Evolutionary conservation across 2,797 vertebrate species (phyloP).

Genomic region (Epinephelus malabaricus): DNA sequence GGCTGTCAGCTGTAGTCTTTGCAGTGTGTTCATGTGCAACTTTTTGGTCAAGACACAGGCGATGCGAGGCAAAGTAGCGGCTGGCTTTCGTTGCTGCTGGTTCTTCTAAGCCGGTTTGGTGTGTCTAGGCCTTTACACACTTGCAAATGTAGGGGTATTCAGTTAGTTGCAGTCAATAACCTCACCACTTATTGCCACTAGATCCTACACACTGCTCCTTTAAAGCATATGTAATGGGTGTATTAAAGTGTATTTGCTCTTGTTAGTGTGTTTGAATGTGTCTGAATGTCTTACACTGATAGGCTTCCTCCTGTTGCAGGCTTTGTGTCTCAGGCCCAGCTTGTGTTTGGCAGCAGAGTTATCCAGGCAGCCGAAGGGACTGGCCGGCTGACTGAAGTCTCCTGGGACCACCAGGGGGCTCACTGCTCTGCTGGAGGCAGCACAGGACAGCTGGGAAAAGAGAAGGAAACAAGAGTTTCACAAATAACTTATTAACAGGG

Average conservation of each 20-base stretch:
- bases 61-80: fast-evolving
- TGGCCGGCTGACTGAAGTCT: conserved; percentile 89
- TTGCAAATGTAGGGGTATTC: too few relatives aligned
- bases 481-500: conserved; percentile 7
- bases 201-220: too few relatives aligned
- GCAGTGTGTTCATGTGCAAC: too few relatives aligned
- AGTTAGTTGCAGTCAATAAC: too few relatives aligned
- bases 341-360: conserved; percentile 92
- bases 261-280: neutral
- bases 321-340: conserved; percentile 88
- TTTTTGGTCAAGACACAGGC: too few relatives aligned
- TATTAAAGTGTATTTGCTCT: neutral
- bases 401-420: conserved; percentile 82
- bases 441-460: conserved; percentile 76
- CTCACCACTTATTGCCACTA: too few relatives aligned
- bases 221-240: neutral
- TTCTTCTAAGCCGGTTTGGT: too few relatives aligned
- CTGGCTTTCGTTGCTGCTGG: too few relatives aligned
- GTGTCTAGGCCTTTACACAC: too few relatives aligned
- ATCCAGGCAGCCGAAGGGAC: conserved; percentile 87
- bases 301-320: conserved; percentile 79
- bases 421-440: conserved; percentile 78
- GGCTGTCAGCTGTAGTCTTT: too few relatives aligned
- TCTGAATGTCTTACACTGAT: conserved; percentile 68
- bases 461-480: conserved; percentile 5